A percentile compares a stretch with the other conserved stretches of the same genome.
Conservation (phyloP, 2,113 vertebrate genomes). For the Plectropomus leopardus region DNA sequence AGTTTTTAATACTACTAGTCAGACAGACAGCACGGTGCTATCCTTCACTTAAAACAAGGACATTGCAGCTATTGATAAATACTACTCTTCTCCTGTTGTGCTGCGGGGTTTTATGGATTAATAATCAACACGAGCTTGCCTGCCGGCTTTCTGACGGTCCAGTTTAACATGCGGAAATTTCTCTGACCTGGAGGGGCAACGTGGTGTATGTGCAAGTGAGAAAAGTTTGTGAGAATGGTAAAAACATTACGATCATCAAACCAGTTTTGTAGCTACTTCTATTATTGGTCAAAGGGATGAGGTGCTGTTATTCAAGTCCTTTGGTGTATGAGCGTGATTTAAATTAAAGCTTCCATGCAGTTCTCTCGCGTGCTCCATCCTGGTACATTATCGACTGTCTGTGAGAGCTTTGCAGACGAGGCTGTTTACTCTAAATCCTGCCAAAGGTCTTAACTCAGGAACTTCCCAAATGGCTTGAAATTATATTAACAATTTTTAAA, state of each 20-base stretch:
- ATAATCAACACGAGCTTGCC: conserved; percentile 62
- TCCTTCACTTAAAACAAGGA: conserved; percentile 87
- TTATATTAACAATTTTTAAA: conserved; percentile 24
- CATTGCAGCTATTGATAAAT: conserved; percentile 84
- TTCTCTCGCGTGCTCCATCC: conserved; percentile 42
- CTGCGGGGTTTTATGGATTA: conserved; percentile 68
- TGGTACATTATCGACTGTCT: conserved; percentile 40
- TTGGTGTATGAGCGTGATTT: conserved; percentile 47
- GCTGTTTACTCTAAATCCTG: conserved; percentile 77
- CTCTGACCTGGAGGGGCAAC: conserved; percentile 1
- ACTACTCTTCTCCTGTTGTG: conserved; percentile 71
- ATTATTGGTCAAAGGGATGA: conserved; percentile 36
- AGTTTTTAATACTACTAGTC: conserved; percentile 78
- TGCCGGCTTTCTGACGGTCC: conserved; percentile 61
- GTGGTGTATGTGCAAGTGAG: conserved; percentile 64
- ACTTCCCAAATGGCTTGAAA: conserved; percentile 65
- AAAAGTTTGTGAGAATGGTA: conserved; percentile 27
- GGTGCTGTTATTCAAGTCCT: conserved; percentile 51
- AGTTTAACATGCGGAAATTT: conserved; percentile 35
- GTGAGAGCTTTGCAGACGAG: conserved; percentile 46
- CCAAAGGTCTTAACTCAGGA: conserved; percentile 82
- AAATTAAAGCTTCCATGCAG: conserved; percentile 49
- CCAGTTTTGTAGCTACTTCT: conserved; percentile 40
- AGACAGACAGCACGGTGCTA: conserved; percentile 83
- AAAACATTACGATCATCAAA: conserved; percentile 7